Conservation (phyloP, 2,888 invertebrate species). For the Pyrrhia umbra region DNA sequence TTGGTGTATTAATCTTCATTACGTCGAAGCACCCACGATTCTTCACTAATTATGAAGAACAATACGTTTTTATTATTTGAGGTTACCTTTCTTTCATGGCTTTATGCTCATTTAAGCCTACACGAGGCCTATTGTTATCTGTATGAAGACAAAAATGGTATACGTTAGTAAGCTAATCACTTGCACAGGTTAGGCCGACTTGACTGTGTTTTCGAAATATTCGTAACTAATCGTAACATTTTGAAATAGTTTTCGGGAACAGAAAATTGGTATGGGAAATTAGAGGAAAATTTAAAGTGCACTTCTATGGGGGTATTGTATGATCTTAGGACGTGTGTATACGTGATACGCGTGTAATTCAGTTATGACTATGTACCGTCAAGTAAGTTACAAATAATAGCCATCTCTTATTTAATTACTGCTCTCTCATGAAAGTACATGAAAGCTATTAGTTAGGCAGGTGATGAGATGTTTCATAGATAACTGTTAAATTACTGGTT, state of each 20-base stretch:
- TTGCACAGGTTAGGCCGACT: too few relatives aligned
- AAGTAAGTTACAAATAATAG: constrained; percentile 14
- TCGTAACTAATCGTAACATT: too few relatives aligned
- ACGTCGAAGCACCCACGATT: constrained; percentile 55
- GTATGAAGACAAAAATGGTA: background rate
- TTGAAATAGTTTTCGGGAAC: too few relatives aligned
- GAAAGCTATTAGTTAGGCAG: constrained; percentile 38
- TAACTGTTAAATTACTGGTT: constrained; percentile 49
- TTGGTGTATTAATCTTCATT: constrained; percentile 70
- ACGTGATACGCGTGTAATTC: background rate
- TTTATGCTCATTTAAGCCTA: constrained; percentile 1
- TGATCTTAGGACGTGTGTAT: background rate
- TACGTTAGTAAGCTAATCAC: too few relatives aligned
- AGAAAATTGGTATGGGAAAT: too few relatives aligned
- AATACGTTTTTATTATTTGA: constrained; percentile 24
- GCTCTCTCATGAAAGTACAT: constrained; percentile 39
- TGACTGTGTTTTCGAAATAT: too few relatives aligned
- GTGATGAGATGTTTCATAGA: constrained; percentile 27
- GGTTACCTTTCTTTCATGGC: constrained; percentile 9
- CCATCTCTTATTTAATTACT: constrained; percentile 39
- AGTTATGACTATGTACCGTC: background rate
- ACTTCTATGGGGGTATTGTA: background rate
- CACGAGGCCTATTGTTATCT: constrained; percentile 39
- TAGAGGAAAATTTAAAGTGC: background rate
- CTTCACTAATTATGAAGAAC: constrained; percentile 51